These are phyloP conservation scores for Psittacus erithacus DNA, from an alignment of 2,113 vertebrate genomes.

Conservation along the genomic window DNA sequence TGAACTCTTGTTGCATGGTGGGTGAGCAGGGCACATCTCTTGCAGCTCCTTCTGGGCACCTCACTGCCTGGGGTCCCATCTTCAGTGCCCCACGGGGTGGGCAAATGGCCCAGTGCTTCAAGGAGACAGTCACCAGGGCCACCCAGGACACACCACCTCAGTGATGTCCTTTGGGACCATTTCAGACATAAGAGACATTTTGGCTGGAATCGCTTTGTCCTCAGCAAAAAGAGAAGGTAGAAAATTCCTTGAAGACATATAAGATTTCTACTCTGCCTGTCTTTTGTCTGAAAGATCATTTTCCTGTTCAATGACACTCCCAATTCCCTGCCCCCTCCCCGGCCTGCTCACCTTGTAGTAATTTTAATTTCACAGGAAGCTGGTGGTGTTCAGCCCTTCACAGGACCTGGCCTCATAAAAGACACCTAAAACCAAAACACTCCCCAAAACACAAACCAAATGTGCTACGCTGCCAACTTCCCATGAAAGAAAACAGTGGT, in stretches of 20 bases:
- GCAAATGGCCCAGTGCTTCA: background rate
- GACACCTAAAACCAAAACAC: fast-evolving
- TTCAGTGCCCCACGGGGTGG: background rate
- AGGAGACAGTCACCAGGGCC: background rate
- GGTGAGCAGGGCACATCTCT: background rate
- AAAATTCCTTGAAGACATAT: background rate
- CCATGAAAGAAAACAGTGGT: background rate
- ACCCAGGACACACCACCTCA: background rate
- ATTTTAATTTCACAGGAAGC: background rate
- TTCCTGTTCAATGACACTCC: background rate
- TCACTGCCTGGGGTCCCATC: background rate
- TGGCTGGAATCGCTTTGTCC: background rate
- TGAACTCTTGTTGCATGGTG: fast-evolving
- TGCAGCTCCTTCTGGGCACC: fast-evolving
- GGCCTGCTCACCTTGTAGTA: background rate
- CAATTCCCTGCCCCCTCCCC: fast-evolving
- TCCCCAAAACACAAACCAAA: background rate
- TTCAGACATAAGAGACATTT: background rate
- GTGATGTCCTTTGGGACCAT: background rate
- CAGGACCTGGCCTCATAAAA: background rate
- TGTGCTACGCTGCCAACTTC: background rate
- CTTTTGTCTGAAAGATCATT: background rate
- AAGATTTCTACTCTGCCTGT: background rate
- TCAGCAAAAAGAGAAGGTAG: background rate
- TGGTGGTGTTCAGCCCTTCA: background rate